A percentile compares a stretch with the other conserved stretches of the same genome.
phyloP scores from a whole-genome alignment of 2,888 invertebrate species.

The Cryptus viduatorius region DNA sequence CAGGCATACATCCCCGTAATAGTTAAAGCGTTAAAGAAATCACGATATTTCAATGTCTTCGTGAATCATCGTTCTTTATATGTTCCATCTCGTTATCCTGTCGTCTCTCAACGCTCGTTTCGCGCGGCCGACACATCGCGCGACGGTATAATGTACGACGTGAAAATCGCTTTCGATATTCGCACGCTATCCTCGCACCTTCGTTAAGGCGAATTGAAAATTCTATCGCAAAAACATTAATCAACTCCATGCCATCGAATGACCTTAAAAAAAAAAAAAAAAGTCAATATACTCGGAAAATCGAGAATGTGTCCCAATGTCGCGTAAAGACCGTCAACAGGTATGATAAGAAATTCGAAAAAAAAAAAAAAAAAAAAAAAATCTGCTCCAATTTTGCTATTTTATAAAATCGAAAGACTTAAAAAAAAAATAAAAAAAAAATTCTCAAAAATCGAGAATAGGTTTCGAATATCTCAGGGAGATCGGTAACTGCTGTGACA shows the following conservation, averaged over 20 bases:
- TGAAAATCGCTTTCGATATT: constrained; percentile 42
- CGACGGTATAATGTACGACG: constrained; percentile 21
- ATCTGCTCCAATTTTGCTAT: too few species aligned
- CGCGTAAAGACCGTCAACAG: too few species aligned
- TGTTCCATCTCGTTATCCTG: constrained; percentile 62
- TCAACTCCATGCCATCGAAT: not conserved
- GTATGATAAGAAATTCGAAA: too few species aligned
- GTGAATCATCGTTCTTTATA: constrained; percentile 66
- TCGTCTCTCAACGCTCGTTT: constrained; percentile 30
- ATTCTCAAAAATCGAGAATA: too few species aligned
- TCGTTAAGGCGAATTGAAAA: not conserved
- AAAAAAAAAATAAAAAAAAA: too few species aligned
- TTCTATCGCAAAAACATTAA: not conserved
- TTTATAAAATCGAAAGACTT: too few species aligned
- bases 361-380: too few species aligned
- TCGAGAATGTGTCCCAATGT: too few species aligned
- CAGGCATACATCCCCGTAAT: constrained; percentile 14
- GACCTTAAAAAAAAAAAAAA: not conserved
- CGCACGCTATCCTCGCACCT: constrained; percentile 16
- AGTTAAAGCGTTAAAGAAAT: constrained; percentile 52
- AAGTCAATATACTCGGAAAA: too few species aligned
- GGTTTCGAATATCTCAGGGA: too few species aligned
- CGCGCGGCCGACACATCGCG: not conserved
- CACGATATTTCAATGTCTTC: constrained; percentile 67
- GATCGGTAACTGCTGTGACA: too few species aligned